A percentile compares a stretch with the other conserved stretches of the same genome.
Evolutionary conservation across 2,113 vertebrate species (phyloP).

Genomic region (Cyanocitta stelleri): DNA sequence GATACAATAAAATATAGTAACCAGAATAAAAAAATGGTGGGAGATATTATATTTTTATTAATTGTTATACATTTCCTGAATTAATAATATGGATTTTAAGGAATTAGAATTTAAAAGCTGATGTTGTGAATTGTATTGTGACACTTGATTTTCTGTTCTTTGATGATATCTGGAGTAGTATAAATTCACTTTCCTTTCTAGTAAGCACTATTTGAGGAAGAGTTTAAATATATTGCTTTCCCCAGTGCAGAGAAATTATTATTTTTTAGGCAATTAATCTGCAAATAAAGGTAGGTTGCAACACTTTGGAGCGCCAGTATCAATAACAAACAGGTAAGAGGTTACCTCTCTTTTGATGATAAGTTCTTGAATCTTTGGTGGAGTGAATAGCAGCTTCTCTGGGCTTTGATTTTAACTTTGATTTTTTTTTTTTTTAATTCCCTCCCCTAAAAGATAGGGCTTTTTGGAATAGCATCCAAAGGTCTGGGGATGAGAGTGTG

Average conservation of each 20-base stretch:
- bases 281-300: neutral
- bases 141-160: neutral
- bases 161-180: neutral
- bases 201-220: neutral
- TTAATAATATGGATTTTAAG: neutral
- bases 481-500: neutral
- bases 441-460: neutral
- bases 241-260: neutral
- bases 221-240: neutral
- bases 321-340: neutral
- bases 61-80: neutral
- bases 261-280: neutral
- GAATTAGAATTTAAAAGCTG: neutral
- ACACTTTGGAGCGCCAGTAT: neutral
- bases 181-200: neutral
- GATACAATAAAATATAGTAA: neutral
- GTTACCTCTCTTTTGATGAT: neutral
- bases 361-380: neutral
- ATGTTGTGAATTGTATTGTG: neutral
- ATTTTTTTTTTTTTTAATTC: neutral
- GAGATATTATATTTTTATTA: neutral
- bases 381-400: neutral
- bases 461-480: neutral
- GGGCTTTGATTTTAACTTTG: neutral
- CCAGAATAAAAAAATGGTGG: neutral